Percentiles rank a stretch among this genome's conserved stretches.
phyloP scores from a whole-genome alignment of 1,140 invertebrate species.

The Drosophila elegans region DNA sequence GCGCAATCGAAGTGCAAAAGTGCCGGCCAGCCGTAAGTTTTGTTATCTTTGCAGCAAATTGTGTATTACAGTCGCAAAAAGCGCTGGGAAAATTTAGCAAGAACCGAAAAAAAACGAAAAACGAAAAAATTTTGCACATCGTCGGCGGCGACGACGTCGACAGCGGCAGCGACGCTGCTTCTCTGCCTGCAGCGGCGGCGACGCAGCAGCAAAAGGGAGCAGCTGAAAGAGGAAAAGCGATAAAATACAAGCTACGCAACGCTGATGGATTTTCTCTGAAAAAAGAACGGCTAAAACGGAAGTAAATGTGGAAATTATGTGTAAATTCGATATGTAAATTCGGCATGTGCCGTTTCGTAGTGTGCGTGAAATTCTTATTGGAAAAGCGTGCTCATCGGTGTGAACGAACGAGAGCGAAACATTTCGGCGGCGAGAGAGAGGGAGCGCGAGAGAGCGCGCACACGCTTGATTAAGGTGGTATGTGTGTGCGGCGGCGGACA shows the following conservation, averaged over 20 bases:
- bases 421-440: slow-evolving; percentile 63
- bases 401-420: slow-evolving; percentile 52
- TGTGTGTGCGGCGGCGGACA: slow-evolving; percentile 25
- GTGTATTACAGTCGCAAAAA: slow-evolving; percentile 47
- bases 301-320: slow-evolving; percentile 45
- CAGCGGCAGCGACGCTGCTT: slow-evolving; percentile 29
- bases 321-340: slow-evolving; percentile 74
- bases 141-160: slow-evolving; percentile 62
- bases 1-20: slow-evolving; percentile 40
- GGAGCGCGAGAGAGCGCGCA: slow-evolving; percentile 47
- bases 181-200: slow-evolving; percentile 40
- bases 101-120: slow-evolving; percentile 67
- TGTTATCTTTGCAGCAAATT: slow-evolving; percentile 40
- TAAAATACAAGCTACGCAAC: slow-evolving; percentile 25
- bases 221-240: slow-evolving; percentile 67
- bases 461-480: slow-evolving; percentile 59
- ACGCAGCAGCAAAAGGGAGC: slow-evolving; percentile 58
- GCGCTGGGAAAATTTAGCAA: slow-evolving; percentile 56
- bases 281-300: slow-evolving; percentile 10
- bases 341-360: slow-evolving; percentile 62
- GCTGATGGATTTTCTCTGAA: slow-evolving; percentile 11
- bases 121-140: slow-evolving; percentile 75
- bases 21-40: slow-evolving; percentile 75
- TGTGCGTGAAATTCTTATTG: slow-evolving; percentile 75
- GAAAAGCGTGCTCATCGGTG: slow-evolving; percentile 77